Base-by-base conservation (phyloP, 2,113 vertebrate species). In the Chaetorhynchus papuensis region DNA sequence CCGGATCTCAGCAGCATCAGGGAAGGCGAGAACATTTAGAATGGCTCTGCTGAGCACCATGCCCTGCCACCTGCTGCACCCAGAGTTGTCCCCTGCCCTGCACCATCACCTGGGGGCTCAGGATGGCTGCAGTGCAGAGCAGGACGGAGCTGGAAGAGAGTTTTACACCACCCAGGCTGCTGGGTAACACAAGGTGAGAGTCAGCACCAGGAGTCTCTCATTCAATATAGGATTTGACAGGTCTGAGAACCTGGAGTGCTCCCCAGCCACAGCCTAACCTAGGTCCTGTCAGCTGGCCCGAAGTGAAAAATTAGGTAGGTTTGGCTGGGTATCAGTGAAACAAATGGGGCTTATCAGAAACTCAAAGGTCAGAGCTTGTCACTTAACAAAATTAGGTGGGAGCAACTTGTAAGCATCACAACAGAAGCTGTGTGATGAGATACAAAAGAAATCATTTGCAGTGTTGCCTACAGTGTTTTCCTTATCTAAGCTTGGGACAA, bases 341-440 rank as follows among this genome's bases (percentile, higher is more conserved):
- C 14, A 74, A 90, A 90, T 72, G 39, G 44, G 18, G 31, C 65
- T 96, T 91, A 92, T 71, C 75, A 93, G 88, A 47, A 90, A 83
- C 52, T 60, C 64, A 78, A 88, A 93, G 76, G 90, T 94, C 87
- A 63, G 75, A 90, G 63, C 39, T 77, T 68, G 52, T 64, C 39
- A 22, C 31, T 77, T 72, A 72, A 33, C 49, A 49, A 83, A 56
- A 82, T 72, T 6, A 63, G 45, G 52, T 19, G 31, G 30, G 59
- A 88, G 18, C 20, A 35, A 56, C 33, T 54, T 37, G 5, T 39
- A 68, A 79, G 79, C 20, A 35, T 7, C 53, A 72, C 42, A 53
- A 31, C 24, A 78, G 60, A 81, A 80, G 9, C 31, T 39, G 8
- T 0, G 2, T 64, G 83, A n/a, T 23, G 35, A 45, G 35, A 54